phyloP scores from a whole-genome alignment of 1,140 invertebrate species.

The Nebria ingens region DNA sequence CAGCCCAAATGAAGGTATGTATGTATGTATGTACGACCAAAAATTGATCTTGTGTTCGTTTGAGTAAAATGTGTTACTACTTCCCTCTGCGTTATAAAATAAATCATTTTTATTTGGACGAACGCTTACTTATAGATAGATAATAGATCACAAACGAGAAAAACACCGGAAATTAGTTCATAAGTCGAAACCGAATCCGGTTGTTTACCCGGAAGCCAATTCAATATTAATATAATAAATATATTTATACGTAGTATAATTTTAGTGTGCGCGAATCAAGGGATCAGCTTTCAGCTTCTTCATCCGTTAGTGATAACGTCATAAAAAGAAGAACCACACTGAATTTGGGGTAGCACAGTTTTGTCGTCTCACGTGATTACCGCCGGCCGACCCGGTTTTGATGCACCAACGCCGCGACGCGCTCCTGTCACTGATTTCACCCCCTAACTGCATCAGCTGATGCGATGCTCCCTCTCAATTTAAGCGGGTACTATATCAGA shows the following conservation, averaged over 20 bases:
- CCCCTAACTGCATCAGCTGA: neutral
- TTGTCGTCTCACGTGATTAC: conserved; percentile 28
- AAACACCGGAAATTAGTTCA: conserved; percentile 1
- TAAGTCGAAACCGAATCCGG: neutral
- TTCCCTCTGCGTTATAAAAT: too few relatives aligned
- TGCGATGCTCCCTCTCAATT: too few relatives aligned
- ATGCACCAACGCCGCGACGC: neutral
- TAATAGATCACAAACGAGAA: too few relatives aligned
- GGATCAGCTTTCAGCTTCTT: neutral
- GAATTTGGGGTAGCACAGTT: conserved; percentile 27
- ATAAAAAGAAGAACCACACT: too few relatives aligned
- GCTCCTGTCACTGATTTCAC: neutral
- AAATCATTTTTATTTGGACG: too few relatives aligned
- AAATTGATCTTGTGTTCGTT: too few relatives aligned
- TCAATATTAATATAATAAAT: neutral
- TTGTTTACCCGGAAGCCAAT: neutral
- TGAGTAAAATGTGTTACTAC: too few relatives aligned
- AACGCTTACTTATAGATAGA: too few relatives aligned
- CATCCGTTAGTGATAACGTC: too few relatives aligned
- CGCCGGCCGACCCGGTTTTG: neutral
- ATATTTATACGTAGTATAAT: neutral
- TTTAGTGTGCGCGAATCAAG: conserved; percentile 3
- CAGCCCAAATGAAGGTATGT: too few relatives aligned
- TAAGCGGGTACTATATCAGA: conserved; percentile 27
- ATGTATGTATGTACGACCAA: too few relatives aligned